Evolutionary conservation across 2,797 vertebrate genomes (phyloP), one percentile per base, ranked within the genome.

Genomic region (Acanthopagrus latus): DNA sequence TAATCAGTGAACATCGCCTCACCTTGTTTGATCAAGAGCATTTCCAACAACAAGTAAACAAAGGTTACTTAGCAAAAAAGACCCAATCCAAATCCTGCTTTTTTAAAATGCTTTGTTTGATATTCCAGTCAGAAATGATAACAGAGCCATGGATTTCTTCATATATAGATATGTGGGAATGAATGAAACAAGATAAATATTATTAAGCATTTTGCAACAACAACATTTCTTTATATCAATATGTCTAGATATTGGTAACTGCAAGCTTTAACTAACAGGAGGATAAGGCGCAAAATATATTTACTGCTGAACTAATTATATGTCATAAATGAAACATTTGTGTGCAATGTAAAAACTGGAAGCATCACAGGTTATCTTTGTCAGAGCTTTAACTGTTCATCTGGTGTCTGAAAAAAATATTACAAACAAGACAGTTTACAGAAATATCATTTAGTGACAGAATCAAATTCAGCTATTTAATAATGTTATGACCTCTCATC

Each of bases 1-100:
- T 73, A 68, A 85, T 84, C 69, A 68, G 66, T 84, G 72, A 74
- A 56, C 44, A 23, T 69, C 75, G 44, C 58, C 46, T 85, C 67
- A 51, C 27, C 7, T 67, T 74, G 54, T 74, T 73, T 60, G 5
- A 70, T 67, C 12, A 77, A 71, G 59, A 81, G 69, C 76, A 82
- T 82, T 85, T 87, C 44, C 55, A 82, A 64, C 55, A 82, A 64
- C 44, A 65, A 69, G 55, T 64, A 71, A 76, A 64, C 54, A 66
- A 50, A 81, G 29, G 43, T 64, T 54, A 55, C 41, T 48, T 10
- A 68, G 18, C 27, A 29, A 55, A 73, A 77, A 59, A 55, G 74
- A 48, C 4, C 14, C n/a, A 29, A 41, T 70, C n/a, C 57, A 25
- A 29, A 75, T 63, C 4, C 23, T 46, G 9, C 54, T 50, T 59